Percentiles rank a stretch among this genome's conserved stretches.
Evolutionary conservation across 2,888 invertebrate genomes (phyloP).

Genomic region (Habrosyne pyritoides): DNA sequence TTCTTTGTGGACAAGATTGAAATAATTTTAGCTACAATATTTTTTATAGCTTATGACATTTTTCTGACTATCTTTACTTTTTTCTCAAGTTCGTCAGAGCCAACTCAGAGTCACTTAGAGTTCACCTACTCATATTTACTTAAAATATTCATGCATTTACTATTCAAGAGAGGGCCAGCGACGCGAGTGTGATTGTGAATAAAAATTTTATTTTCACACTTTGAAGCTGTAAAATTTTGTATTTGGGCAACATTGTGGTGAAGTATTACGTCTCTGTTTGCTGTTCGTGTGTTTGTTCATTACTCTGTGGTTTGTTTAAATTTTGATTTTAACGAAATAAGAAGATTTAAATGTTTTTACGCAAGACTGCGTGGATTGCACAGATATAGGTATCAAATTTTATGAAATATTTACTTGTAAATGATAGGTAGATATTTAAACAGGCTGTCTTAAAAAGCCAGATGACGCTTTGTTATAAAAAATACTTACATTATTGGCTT

Average conservation of each 20-base stretch:
- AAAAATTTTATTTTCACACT: background rate
- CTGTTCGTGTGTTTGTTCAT: background rate
- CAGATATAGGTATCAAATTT: no score
- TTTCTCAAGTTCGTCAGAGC: background rate
- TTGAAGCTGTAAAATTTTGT: background rate
- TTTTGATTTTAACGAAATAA: background rate
- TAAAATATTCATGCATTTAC: background rate
- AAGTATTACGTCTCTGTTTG: background rate
- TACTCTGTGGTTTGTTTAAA: background rate
- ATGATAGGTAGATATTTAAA: no score
- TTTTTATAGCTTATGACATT: background rate
- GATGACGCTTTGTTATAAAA: no score
- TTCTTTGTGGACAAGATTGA: background rate
- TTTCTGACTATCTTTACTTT: background rate
- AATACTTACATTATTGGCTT: no score
- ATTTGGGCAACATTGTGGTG: background rate
- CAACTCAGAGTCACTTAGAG: background rate
- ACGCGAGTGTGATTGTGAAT: conserved; percentile 4
- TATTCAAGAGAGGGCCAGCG: background rate
- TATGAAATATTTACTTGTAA: no score
- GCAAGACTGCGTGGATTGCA: no score
- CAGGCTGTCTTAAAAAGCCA: no score
- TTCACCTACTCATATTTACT: background rate
- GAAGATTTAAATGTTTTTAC: no score
- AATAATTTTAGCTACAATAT: background rate